Base-by-base conservation (phyloP, 2,888 invertebrate species). In the Pomacea canaliculata region DNA sequence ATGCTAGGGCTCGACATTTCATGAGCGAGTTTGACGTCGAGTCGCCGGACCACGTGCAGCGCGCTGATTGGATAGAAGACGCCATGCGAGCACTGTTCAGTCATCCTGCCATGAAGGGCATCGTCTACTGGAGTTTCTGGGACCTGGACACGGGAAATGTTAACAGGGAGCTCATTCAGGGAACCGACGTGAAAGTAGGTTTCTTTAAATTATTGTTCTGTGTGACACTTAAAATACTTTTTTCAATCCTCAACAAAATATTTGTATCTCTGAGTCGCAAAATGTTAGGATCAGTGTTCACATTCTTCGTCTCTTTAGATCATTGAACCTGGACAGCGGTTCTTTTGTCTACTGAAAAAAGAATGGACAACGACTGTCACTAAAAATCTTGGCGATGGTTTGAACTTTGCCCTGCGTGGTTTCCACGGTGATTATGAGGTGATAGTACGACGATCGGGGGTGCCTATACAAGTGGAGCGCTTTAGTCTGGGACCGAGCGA, bases 41-140 rank as follows among this genome's bases (percentile, higher is more conserved):
- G 19, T 71, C 63, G 63, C 9, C 10, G 9, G 63, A 71, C 63
- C 63, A 71, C 49, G 46, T 9, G 46, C 63, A n/a, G 62, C 71
- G 71, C 49, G 71, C 63, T 49, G 71, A 71, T 63, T 71, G 71
- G 71, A 76, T 77, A 60, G 83, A 83, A 60, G 75, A 71, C 13
- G 77, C 77, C 9, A 65, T 81, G 16, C 65, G 83, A 0, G 70
- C 78, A 3, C 77, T 78, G 46, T 83, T 79, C 72, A 74, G 79
- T n/a, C 81, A 83, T 65, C 80, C 81, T 16, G 73, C 78, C 16
- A 76, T 83, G 8, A 59, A 77, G 16, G 83, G 83, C 16, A 71
- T 81, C 49, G 70, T 79, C 5, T 51, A 80, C 46, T 83, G 80
- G 83, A 79, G 80, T 2, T 80, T 83, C 77, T 83, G 81, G 81